These are phyloP conservation scores for Camponotus vicinus DNA, from an alignment of 1,140 invertebrate species.

Conservation along the genomic window DNA sequence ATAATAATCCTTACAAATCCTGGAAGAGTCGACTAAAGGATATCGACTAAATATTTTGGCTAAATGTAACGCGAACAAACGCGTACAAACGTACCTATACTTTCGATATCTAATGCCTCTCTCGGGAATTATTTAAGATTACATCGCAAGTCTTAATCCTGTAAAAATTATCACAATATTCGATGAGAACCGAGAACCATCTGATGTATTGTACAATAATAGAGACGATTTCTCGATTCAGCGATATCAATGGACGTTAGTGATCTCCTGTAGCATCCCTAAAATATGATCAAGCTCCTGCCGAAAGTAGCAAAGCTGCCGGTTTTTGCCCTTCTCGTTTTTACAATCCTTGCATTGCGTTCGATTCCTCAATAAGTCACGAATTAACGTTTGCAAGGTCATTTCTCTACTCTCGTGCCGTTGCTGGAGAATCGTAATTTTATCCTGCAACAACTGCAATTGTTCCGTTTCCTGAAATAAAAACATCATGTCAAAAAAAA, in stretches of 20 bases:
- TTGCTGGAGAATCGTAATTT: constrained; percentile 84
- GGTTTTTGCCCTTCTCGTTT: constrained; percentile 82
- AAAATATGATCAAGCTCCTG: constrained; percentile 86
- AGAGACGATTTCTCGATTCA: constrained; percentile 15
- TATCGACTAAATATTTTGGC: constrained; percentile 43
- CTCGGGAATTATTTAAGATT: constrained; percentile 48
- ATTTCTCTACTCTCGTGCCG: constrained; percentile 86
- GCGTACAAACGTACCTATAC: background rate
- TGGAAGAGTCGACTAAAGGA: constrained; percentile 43
- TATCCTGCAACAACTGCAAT: constrained; percentile 84
- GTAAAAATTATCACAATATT: constrained; percentile 72
- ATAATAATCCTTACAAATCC: constrained; percentile 16
- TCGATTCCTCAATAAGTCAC: constrained; percentile 83
- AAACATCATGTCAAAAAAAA: background rate
- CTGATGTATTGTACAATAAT: background rate
- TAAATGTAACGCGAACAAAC: constrained; percentile 4
- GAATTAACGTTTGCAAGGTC: constrained; percentile 85
- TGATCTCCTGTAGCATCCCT: constrained; percentile 84
- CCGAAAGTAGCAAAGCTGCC: constrained; percentile 85
- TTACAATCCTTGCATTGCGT: constrained; percentile 82
- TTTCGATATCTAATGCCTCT: constrained; percentile 49
- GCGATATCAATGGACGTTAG: constrained; percentile 78
- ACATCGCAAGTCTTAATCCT: constrained; percentile 34
- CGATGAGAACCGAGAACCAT: constrained; percentile 56
- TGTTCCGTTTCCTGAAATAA: constrained; percentile 83